Base-by-base conservation (phyloP, 1,140 invertebrate genomes). In the Maniola jurtina region DNA sequence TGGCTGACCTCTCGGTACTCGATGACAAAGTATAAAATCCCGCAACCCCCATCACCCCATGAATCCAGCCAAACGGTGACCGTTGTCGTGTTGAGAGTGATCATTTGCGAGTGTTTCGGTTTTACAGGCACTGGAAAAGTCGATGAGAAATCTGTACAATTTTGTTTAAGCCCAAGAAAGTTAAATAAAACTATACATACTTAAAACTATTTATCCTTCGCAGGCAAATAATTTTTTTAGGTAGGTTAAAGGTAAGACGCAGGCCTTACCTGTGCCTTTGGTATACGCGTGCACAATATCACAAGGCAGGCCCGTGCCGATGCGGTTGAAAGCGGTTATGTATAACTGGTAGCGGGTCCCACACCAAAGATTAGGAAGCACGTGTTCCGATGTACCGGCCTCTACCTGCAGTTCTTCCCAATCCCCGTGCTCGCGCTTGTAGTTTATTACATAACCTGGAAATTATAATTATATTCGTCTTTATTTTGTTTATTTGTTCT, bases 21-120 rank as follows among this genome's bases (percentile, higher is more conserved):
- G 6, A 98, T 94, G 57, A 96, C 95, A 81, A 96, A 98, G 82
- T 96, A 96, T 2, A 95, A 92, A 68, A 98, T 97, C 0, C 96
- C 96, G 80, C 97, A 98, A 1, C 96, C 96, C 4, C 96, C 96
- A 76, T 97, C 96, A 35, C 95, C 95, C 97, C 97, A 98, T 0
- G 94, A 94, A 74, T 96, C 95, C 40, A 98, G 85, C 93, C 96
- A 96, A 36, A 98, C 93, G 0, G 95, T 96, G n/a, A 97, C 96
- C 61, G 95, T 96, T 0, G 97, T 97, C 0, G 96, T 95, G 84
- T 98, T 98, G 59, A 96, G 94, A 0, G 95, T 96, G 57, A 98
- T 93, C 91, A 97, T 95, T 83, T 96, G 95, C 0, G 95, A 95
- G 71, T 95, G 95, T 67, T 95, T 95, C 8, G 96, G 96, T 68